Percentiles rank a stretch among this genome's conserved stretches.
Conservation (phyloP, 2,113 vertebrate genomes). For the Sapajus apella region DNA sequence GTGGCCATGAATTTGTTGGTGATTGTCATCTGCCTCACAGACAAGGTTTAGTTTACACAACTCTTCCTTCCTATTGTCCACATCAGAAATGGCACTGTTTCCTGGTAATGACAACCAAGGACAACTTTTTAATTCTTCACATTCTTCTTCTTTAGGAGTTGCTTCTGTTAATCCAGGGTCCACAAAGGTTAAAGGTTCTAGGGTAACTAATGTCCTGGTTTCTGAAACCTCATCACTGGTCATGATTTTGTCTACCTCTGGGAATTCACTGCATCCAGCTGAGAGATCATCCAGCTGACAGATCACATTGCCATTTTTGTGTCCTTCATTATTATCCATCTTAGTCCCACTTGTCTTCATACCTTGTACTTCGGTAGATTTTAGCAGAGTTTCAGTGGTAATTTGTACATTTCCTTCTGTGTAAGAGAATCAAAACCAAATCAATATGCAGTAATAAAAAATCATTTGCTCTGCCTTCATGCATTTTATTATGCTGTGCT, state of each 20-base stretch:
- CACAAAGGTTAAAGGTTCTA: conserved; percentile 69
- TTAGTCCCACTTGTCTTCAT: conserved; percentile 82
- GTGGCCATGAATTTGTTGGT: conserved; percentile 53
- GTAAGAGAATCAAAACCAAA: conserved; percentile 63
- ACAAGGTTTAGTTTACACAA: conserved; percentile 25
- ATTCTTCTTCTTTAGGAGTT: conserved; percentile 60
- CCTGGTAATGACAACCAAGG: conserved; percentile 54
- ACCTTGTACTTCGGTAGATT: conserved; percentile 79
- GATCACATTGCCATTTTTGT: conserved; percentile 66
- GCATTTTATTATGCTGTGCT: conserved; percentile 17
- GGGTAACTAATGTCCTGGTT: conserved; percentile 67
- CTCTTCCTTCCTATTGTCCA: conserved; percentile 66
- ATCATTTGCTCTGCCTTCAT: neutral
- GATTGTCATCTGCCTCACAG: conserved; percentile 74
- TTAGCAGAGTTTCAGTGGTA: conserved; percentile 77
- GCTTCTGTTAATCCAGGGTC: conserved; percentile 67
- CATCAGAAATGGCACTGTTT: conserved; percentile 41
- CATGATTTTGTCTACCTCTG: conserved; percentile 67
- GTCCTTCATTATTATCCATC: conserved; percentile 76
- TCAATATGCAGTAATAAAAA: conserved; percentile 55
- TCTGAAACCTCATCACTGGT: conserved; percentile 76
- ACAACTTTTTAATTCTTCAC: conserved; percentile 61
- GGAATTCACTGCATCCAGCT: conserved; percentile 46
- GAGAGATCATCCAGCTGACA: conserved; percentile 58
- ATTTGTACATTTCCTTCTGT: conserved; percentile 81